Conservation (phyloP, 2,113 vertebrate species). For the Balaeniceps rex region DNA sequence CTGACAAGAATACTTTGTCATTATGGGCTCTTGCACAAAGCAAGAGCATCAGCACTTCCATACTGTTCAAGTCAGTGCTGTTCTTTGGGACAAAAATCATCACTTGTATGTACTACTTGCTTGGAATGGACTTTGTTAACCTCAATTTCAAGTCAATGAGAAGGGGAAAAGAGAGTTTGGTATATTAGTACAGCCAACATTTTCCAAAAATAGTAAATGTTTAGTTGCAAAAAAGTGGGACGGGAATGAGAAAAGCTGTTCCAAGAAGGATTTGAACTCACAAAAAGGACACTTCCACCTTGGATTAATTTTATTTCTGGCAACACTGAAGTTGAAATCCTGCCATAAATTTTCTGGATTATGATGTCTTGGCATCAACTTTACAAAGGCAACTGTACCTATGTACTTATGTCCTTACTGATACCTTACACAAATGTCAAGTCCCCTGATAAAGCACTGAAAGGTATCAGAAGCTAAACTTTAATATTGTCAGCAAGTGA, state of each 20-base stretch:
- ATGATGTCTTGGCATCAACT: constrained; percentile 62
- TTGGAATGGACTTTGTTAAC: constrained; percentile 68
- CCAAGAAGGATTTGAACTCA: constrained; percentile 56
- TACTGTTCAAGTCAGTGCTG: constrained; percentile 38
- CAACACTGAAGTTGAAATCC: constrained; percentile 67
- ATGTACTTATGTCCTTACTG: constrained; percentile 48
- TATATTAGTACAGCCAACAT: constrained; percentile 12
- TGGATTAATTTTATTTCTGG: constrained; percentile 69
- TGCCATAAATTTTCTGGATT: constrained; percentile 69
- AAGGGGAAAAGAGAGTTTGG: constrained; percentile 32
- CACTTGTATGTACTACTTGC: constrained; percentile 48
- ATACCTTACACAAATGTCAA: constrained; percentile 60
- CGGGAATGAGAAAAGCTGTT: constrained; percentile 56
- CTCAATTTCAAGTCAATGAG: constrained; percentile 68
- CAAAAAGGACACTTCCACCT: constrained; percentile 68
- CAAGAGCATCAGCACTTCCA: constrained; percentile 53
- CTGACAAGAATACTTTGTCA: constrained; percentile 74
- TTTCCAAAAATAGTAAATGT: constrained; percentile 54
- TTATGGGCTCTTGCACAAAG: constrained; percentile 63
- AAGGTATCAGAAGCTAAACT: neutral
- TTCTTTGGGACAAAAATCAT: constrained; percentile 64
- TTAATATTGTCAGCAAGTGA: constrained; percentile 16
- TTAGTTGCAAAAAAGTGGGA: constrained; percentile 61
- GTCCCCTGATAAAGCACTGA: constrained; percentile 24
- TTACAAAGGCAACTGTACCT: constrained; percentile 37